Percentiles rank a stretch among this genome's conserved stretches.
Conservation (phyloP, 2,797 vertebrate species). For the Xerus rutilus region DNA sequence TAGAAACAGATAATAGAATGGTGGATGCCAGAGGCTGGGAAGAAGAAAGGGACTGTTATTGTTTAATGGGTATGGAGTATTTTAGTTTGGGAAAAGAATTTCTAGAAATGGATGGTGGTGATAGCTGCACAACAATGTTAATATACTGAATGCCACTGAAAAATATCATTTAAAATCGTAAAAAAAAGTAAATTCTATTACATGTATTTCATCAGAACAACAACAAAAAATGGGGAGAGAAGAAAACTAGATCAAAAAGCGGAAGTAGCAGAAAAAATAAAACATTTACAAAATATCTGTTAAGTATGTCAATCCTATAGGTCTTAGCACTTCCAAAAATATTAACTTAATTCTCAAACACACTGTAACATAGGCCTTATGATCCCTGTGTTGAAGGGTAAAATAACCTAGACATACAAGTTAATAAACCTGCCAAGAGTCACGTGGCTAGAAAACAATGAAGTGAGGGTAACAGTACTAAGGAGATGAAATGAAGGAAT, state of each 20-base stretch:
- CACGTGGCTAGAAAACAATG: constrained; percentile 21
- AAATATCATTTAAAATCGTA: not conserved
- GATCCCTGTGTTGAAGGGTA: not conserved
- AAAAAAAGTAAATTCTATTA: not conserved
- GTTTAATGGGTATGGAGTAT: not conserved
- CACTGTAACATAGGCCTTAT: not conserved
- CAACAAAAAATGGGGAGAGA: not conserved
- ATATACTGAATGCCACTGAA: not conserved
- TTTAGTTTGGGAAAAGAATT: constrained; percentile 25
- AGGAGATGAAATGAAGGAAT: constrained; percentile 76
- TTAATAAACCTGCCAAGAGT: constrained; percentile 41
- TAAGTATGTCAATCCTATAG: not conserved
- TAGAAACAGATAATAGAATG: constrained; percentile 8
- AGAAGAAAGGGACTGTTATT: not conserved
- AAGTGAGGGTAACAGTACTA: constrained; percentile 57
- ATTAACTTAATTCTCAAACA: constrained; percentile 51
- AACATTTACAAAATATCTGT: not conserved
- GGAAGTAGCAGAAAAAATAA: not conserved
- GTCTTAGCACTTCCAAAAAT: not conserved
- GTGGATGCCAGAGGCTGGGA: not conserved
- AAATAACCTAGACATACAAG: not conserved
- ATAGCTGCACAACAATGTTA: not conserved
- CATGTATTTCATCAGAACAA: not conserved
- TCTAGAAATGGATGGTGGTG: not conserved
- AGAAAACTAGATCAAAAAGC: not conserved